A percentile compares a stretch with the other conserved stretches of the same genome.
These are phyloP conservation scores for Drosophila hydei DNA, from an alignment of 1,140 invertebrate species.

Conservation along the genomic window DNA sequence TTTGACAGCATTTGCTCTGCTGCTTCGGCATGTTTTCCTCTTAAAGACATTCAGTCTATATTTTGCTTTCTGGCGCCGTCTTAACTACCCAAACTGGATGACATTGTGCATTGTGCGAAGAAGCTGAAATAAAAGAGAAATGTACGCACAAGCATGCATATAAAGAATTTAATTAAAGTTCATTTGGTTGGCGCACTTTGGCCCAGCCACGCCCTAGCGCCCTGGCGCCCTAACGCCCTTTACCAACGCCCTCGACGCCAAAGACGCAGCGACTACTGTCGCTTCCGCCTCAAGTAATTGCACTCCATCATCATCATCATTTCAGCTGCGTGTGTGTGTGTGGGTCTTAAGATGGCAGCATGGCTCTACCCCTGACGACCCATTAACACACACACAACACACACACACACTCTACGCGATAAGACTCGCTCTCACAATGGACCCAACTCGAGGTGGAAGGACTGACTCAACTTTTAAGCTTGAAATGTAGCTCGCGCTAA, in stretches of 20 bases:
- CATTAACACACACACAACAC: constrained; percentile 35
- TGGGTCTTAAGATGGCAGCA: constrained; percentile 30
- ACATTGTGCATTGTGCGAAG: constrained; percentile 44
- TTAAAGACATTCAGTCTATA: too few species aligned
- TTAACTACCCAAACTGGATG: constrained; percentile 22
- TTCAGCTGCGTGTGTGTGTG: constrained; percentile 21
- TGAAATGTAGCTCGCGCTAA: too few species aligned
- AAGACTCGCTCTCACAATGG: constrained; percentile 29
- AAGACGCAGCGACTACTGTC: constrained; percentile 45
- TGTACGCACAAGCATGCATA: constrained; percentile 60
- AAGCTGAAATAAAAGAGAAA: constrained; percentile 33
- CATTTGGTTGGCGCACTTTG: constrained; percentile 56
- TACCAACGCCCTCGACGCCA: constrained; percentile 4
- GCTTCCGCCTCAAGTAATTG: constrained; percentile 72
- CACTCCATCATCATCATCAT: constrained; percentile 63
- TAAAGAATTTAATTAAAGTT: constrained; percentile 80
- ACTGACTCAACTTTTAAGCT: too few species aligned
- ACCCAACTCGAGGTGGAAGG: neutral
- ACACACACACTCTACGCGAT: constrained; percentile 21
- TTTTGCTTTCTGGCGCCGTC: too few species aligned
- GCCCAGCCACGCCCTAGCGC: neutral
- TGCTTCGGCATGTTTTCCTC: neutral
- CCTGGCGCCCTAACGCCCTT: neutral
- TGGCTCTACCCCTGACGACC: constrained; percentile 11
- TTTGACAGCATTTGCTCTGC: neutral